Percentiles rank a stretch among this genome's conserved stretches.
Evolutionary conservation across 92 coral and sea anemone species (phyloP).

Genomic region (Heteractis magnifica): DNA sequence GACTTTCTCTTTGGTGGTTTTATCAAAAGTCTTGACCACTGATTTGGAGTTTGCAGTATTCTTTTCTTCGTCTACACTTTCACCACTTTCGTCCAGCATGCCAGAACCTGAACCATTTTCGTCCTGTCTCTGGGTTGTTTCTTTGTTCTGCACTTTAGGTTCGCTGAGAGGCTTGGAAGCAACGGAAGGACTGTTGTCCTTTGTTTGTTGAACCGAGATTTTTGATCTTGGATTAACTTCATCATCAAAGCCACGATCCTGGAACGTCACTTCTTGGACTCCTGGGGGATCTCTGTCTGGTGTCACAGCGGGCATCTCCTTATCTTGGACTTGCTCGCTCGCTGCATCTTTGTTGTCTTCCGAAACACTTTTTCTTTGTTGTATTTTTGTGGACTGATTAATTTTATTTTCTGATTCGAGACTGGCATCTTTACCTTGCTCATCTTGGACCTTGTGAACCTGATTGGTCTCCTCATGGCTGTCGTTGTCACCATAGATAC

Average conservation of each 20-base stretch:
- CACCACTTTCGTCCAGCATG: background rate
- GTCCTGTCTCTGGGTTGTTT: background rate
- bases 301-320: background rate
- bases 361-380: background rate
- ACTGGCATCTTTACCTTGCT: background rate
- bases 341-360: background rate
- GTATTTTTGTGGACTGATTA: background rate
- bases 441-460: background rate
- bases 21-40: background rate
- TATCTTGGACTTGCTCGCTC: background rate
- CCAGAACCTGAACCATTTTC: background rate
- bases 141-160: background rate
- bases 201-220: constrained; percentile 11
- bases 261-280: constrained; percentile 19
- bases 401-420: background rate
- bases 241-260: constrained; percentile 9
- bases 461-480: background rate
- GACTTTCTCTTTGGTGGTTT: background rate
- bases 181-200: background rate
- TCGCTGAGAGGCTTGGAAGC: background rate
- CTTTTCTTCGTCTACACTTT: background rate
- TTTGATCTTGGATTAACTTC: constrained; percentile 38
- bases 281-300: constrained; percentile 21
- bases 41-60: background rate
- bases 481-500: background rate